Evolutionary conservation across 2,113 vertebrate genomes (phyloP).

Genomic region (Toxotes chatareus): DNA sequence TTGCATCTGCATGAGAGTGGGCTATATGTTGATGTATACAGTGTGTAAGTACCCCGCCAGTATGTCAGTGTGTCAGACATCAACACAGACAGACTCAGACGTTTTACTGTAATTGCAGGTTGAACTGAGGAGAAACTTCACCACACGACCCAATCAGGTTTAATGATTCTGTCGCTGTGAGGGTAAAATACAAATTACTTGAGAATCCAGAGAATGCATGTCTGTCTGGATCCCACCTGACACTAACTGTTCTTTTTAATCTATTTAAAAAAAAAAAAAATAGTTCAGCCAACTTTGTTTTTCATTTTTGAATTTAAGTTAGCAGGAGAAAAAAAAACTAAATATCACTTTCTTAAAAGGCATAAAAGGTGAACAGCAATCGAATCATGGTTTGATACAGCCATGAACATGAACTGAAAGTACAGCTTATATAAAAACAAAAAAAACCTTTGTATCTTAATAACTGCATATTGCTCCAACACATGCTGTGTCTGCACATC

Average conservation of each 20-base stretch:
- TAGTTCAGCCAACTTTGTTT: background rate
- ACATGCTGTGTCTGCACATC: no score
- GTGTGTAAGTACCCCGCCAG: background rate
- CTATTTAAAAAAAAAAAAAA: no score
- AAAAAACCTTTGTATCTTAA: no score
- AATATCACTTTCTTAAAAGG: no score
- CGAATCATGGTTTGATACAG: no score
- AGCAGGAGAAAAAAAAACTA: no score
- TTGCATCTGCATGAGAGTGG: background rate
- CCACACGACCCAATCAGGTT: conserved; percentile 23
- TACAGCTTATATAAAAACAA: no score
- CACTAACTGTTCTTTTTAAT: background rate
- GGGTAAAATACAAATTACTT: conserved; percentile 35
- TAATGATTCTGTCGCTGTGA: conserved; percentile 38
- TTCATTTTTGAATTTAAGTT: no score
- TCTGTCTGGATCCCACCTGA: conserved; percentile 45
- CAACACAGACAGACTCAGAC: conserved; percentile 50
- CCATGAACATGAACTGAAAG: no score
- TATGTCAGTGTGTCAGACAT: conserved; percentile 29
- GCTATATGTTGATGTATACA: conserved; percentile 5
- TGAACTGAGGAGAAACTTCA: background rate
- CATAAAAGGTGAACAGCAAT: no score
- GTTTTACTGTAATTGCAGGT: conserved; percentile 55
- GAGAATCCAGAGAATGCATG: conserved; percentile 45
- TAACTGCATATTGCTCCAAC: no score